Percentiles rank a stretch among this genome's conserved stretches.
Evolutionary conservation across 2,888 invertebrate species (phyloP).

Genomic region (Kryphioiulus occultus): DNA sequence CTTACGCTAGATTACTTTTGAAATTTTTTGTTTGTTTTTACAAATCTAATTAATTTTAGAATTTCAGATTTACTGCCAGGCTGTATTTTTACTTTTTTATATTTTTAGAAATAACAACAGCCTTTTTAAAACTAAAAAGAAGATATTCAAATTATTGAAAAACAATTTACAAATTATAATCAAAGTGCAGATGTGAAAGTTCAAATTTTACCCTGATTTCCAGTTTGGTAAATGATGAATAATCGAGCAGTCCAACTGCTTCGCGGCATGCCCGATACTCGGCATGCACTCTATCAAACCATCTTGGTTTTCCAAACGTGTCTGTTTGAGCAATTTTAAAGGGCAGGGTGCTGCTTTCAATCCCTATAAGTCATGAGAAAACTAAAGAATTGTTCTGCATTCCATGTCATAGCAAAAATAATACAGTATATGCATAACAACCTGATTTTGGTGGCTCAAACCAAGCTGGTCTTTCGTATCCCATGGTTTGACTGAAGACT

Average conservation of each 20-base stretch:
- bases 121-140: too few species aligned
- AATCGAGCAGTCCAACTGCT: slow-evolving; percentile 90
- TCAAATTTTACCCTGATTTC: slow-evolving; percentile 84
- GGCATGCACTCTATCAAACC: slow-evolving; percentile 86
- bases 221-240: slow-evolving; percentile 96
- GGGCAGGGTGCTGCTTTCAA: slow-evolving; percentile 62
- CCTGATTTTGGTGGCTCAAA: slow-evolving; percentile 70
- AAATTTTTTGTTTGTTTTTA: too few species aligned
- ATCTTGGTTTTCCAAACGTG: slow-evolving; percentile 89
- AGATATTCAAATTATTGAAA: too few species aligned
- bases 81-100: too few species aligned
- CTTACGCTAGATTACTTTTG: too few species aligned
- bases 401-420: too few species aligned
- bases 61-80: too few species aligned
- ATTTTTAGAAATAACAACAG: too few species aligned
- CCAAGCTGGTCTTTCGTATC: slow-evolving; percentile 94
- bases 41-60: too few species aligned
- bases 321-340: slow-evolving; percentile 71
- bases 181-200: too few species aligned
- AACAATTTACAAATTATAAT: too few species aligned
- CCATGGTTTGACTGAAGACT: slow-evolving; percentile 96
- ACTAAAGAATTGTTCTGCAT: neutral
- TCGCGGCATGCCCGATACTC: slow-evolving; percentile 96
- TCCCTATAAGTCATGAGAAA: neutral
- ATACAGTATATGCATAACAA: slow-evolving; percentile 31